phyloP scores from a whole-genome alignment of 2,797 vertebrate genomes.

The Hyperoplus lanceolatus region DNA sequence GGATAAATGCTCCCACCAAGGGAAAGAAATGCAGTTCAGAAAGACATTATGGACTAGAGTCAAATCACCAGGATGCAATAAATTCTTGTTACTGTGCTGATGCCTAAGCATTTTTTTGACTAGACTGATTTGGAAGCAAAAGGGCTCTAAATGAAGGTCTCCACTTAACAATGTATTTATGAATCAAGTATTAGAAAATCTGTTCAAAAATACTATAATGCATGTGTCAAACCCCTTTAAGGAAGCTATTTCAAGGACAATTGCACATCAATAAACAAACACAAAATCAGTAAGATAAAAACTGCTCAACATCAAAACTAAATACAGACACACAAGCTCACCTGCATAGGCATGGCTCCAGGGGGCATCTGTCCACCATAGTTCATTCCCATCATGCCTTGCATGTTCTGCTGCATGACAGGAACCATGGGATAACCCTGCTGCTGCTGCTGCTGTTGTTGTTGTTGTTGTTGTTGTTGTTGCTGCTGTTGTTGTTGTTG shows the following conservation, averaged over 20 bases:
- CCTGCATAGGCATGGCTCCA: constrained; percentile 94
- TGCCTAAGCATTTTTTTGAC: constrained; percentile 26
- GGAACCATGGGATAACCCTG: constrained; percentile 95
- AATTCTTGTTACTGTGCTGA: constrained; percentile 27
- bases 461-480: constrained; percentile 80
- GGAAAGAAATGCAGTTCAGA: constrained; percentile 15
- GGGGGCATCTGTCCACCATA: constrained; percentile 93
- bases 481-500: constrained; percentile 70
- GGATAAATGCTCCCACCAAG: constrained; percentile 22
- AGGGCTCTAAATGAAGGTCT: constrained; percentile 5
- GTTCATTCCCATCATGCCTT: constrained; percentile 97
- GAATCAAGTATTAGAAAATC: constrained; percentile 9
- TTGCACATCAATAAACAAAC: neutral
- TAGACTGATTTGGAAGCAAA: constrained; percentile 23
- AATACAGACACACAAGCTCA: constrained; percentile 61
- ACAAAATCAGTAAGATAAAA: neutral
- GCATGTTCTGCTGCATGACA: constrained; percentile 96
- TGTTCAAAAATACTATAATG: constrained; percentile 7
- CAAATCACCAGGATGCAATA: constrained; percentile 23
- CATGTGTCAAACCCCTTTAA: neutral
- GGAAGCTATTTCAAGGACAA: neutral
- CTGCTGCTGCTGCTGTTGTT: constrained; percentile 84
- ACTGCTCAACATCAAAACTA: neutral
- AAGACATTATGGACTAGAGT: constrained; percentile 22
- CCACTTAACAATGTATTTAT: constrained; percentile 1